A percentile compares a stretch with the other conserved stretches of the same genome.
These are phyloP conservation scores for Cyclargus thomasi DNA, from an alignment of 1,140 invertebrate genomes.

Conservation along the genomic window DNA sequence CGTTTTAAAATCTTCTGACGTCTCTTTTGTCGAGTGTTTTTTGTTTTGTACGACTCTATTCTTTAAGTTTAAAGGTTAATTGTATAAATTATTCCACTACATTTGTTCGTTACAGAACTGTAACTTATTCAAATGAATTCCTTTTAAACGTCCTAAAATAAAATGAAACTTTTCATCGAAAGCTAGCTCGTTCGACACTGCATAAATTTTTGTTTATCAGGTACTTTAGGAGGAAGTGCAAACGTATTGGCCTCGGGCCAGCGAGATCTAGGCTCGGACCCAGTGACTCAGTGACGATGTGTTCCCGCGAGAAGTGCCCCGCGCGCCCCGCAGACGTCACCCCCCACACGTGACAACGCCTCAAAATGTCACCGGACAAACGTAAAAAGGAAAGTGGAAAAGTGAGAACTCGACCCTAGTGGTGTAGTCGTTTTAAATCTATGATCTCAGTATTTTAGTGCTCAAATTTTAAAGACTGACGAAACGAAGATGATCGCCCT, in stretches of 20 bases:
- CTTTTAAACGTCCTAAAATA: not conserved
- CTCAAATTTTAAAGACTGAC: conserved; percentile 56
- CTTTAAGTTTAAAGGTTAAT: conserved; percentile 8
- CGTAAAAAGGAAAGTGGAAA: conserved; percentile 45
- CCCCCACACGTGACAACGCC: conserved; percentile 39
- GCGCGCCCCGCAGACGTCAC: conserved; percentile 24
- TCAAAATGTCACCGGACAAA: conserved; percentile 66
- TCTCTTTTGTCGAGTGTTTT: not conserved
- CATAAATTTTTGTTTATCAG: conserved; percentile 6
- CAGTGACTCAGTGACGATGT: conserved; percentile 51
- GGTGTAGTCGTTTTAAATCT: conserved; percentile 22
- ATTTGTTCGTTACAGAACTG: not conserved
- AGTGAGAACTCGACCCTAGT: conserved; percentile 44
- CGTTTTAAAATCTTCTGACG: conserved; percentile 14
- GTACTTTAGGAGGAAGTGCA: conserved; percentile 16
- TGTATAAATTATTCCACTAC: conserved; percentile 8
- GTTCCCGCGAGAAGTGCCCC: conserved; percentile 35
- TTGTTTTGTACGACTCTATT: conserved; percentile 4
- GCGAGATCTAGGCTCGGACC: conserved; percentile 28
- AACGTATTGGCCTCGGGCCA: conserved; percentile 37
- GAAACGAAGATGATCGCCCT: conserved; percentile 78
- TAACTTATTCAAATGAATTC: conserved; percentile 1
- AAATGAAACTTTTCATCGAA: not conserved
- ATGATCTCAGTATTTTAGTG: conserved; percentile 69
- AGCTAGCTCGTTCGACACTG: conserved; percentile 25